Percentiles rank a stretch among this genome's conserved stretches.
Conservation (phyloP, 2,797 vertebrate genomes). For the Smutsia gigantea region DNA sequence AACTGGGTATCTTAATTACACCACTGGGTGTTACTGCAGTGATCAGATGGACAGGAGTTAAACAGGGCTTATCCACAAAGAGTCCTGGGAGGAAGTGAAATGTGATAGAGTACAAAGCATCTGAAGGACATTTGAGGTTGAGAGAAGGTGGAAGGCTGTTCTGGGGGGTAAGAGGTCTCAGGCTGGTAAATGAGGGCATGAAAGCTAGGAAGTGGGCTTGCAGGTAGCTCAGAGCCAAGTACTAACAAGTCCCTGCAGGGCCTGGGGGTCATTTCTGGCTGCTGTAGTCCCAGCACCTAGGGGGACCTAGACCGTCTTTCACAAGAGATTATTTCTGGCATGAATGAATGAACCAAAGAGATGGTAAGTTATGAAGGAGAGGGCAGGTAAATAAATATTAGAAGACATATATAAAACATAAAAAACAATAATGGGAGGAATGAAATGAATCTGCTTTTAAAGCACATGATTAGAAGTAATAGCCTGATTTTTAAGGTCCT, state of each 20-base stretch:
- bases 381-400: not conserved
- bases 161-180: not conserved
- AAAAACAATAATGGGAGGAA: not conserved
- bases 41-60: not conserved
- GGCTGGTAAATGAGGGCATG: not conserved
- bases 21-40: not conserved
- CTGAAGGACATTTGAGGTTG: not conserved
- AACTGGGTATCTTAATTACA: not conserved
- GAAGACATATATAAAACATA: too few relatives aligned
- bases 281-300: not conserved
- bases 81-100: not conserved
- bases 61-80: conserved; percentile 4
- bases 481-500: not conserved
- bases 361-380: not conserved
- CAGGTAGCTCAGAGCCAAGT: not conserved
- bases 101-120: not conserved
- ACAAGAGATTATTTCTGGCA: not conserved
- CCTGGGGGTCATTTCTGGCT: not conserved
- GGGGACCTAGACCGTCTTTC: not conserved
- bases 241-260: not conserved
- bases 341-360: not conserved
- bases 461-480: not conserved
- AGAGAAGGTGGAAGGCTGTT: not conserved
- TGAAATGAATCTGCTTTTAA: not conserved
- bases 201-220: not conserved